Percentiles rank a stretch among this genome's conserved stretches.
These are phyloP conservation scores for Zosterops borbonicus DNA, from an alignment of 2,113 vertebrate species.

Conservation along the genomic window DNA sequence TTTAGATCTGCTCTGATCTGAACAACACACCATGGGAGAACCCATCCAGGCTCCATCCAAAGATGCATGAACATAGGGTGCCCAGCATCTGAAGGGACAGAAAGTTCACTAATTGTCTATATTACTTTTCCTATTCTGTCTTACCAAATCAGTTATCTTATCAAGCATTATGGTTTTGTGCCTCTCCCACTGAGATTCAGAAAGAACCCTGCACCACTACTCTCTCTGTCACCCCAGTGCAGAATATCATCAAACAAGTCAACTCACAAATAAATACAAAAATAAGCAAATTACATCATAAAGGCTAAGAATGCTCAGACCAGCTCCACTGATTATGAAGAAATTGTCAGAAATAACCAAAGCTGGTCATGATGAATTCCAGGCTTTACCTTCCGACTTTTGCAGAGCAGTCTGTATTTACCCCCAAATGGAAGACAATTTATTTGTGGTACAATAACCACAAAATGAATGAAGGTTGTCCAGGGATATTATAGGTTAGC, in stretches of 20 bases:
- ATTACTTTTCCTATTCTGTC: not conserved
- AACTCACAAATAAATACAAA: not conserved
- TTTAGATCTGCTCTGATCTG: not conserved
- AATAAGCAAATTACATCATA: not conserved
- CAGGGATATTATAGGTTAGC: constrained; percentile 34
- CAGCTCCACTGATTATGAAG: not conserved
- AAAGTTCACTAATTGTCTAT: not conserved
- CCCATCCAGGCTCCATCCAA: fast-evolving
- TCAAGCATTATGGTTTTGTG: not conserved
- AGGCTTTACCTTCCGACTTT: not conserved
- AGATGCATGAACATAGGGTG: not conserved
- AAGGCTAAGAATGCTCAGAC: not conserved
- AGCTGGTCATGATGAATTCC: constrained; percentile 3
- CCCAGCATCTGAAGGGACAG: not conserved
- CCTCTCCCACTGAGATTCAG: not conserved
- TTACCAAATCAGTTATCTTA: not conserved
- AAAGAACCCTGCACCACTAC: not conserved
- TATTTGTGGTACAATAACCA: constrained; percentile 34
- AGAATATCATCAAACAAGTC: not conserved
- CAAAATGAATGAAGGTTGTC: constrained; percentile 60
- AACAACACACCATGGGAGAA: not conserved
- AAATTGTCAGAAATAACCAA: not conserved
- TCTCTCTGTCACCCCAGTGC: fast-evolving
- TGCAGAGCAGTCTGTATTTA: constrained; percentile 1
- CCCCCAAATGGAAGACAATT: not conserved